phyloP scores from a whole-genome alignment of 2,888 invertebrate species.

The Acanthopleura granulata region DNA sequence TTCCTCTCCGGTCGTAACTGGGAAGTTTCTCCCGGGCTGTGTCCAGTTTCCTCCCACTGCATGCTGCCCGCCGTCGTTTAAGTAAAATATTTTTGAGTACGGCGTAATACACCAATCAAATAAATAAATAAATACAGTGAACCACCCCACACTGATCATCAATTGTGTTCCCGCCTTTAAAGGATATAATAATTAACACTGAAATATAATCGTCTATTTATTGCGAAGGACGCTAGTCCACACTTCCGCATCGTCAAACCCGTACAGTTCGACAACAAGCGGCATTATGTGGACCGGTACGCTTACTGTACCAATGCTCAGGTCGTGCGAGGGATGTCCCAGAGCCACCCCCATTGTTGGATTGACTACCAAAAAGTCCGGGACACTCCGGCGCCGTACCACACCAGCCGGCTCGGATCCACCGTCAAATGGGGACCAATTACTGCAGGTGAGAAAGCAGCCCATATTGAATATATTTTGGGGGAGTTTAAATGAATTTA shows the following conservation, averaged over 20 bases:
- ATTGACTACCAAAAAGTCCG: conserved; percentile 58
- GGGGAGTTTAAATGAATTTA: neutral
- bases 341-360: conserved; percentile 53
- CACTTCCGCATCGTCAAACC: conserved; percentile 42
- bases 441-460: conserved; percentile 61
- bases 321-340: conserved; percentile 47
- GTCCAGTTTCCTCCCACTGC: too few relatives aligned
- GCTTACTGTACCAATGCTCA: conserved; percentile 56
- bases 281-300: conserved; percentile 51
- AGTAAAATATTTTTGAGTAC: too few relatives aligned
- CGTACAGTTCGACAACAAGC: conserved; percentile 20
- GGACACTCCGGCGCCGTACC: conserved; percentile 54
- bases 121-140: too few relatives aligned
- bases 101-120: too few relatives aligned
- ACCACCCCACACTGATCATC: too few relatives aligned
- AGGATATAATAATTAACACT: too few relatives aligned
- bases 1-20: too few relatives aligned
- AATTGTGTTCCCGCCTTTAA: too few relatives aligned
- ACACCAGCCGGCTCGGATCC: conserved; percentile 61
- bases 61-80: too few relatives aligned
- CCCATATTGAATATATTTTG: too few relatives aligned
- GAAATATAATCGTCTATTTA: neutral
- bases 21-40: too few relatives aligned
- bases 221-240: conserved; percentile 46
- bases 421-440: conserved; percentile 66